Conservation (phyloP, 2,888 invertebrate species). For the Pristionchus mayeri region DNA sequence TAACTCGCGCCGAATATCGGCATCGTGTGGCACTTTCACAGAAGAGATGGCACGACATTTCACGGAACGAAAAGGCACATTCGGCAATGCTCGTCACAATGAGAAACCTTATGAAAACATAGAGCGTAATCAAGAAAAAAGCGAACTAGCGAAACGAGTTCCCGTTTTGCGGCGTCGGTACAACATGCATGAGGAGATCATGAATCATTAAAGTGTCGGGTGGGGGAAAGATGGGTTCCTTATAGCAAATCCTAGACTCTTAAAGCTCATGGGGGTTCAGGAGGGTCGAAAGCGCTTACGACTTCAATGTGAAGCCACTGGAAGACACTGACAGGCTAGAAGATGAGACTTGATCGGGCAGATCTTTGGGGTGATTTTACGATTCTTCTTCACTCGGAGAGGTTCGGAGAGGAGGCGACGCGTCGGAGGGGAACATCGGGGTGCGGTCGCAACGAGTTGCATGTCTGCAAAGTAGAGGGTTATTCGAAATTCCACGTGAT, state of each 20-base stretch:
- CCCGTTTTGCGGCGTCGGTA: conserved; percentile 23
- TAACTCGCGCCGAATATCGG: conserved; percentile 36
- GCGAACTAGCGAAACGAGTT: background rate
- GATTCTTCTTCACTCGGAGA: conserved; percentile 29
- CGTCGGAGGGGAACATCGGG: conserved; percentile 1
- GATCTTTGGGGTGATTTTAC: background rate
- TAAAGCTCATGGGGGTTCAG: background rate
- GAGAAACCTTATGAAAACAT: background rate
- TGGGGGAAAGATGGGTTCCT: background rate
- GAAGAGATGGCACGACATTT: background rate
- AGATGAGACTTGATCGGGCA: background rate
- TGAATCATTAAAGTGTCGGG: conserved; percentile 7
- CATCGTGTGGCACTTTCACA: background rate
- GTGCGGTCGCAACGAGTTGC: conserved; percentile 35
- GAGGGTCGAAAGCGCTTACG: background rate
- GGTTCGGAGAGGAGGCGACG: conserved; percentile 44
- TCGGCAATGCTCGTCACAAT: background rate
- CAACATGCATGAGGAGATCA: background rate
- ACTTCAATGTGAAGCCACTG: conserved; percentile 17
- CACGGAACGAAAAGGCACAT: background rate
- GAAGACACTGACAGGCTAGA: background rate
- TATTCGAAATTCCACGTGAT: background rate
- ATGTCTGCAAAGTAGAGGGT: background rate
- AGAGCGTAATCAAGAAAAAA: background rate
- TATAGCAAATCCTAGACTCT: background rate